phyloP scores from a whole-genome alignment of 2,113 vertebrate genomes.

The Dromas ardeola region DNA sequence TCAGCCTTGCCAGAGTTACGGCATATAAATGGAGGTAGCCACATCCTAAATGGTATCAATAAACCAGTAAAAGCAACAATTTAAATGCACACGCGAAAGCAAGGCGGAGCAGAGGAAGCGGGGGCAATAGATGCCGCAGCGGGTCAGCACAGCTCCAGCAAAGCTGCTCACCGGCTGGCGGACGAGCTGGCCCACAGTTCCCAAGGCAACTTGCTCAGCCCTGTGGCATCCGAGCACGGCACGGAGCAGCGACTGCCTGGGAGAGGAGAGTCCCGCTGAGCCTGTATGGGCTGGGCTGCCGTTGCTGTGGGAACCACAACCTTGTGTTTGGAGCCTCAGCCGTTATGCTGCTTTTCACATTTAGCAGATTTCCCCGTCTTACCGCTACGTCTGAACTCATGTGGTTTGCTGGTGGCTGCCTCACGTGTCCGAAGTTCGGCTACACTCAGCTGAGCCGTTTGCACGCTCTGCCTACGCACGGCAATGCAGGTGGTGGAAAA shows the following conservation, averaged over 20 bases:
- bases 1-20: neutral
- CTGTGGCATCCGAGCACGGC: neutral
- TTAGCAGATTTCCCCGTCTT: neutral
- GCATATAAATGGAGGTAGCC: neutral
- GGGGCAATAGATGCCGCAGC: neutral
- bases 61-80: neutral
- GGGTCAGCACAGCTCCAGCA: neutral
- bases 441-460: neutral
- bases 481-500: neutral
- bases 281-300: slow-evolving; percentile 16
- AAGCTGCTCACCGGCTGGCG: neutral
- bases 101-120: neutral
- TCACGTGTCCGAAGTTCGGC: neutral
- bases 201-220: slow-evolving; percentile 61
- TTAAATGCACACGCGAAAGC: neutral
- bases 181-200: slow-evolving; percentile 33
- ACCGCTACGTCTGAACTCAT: neutral
- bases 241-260: neutral
- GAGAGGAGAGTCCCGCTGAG: slow-evolving; percentile 22
- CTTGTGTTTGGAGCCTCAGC: neutral
- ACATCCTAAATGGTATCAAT: neutral
- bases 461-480: neutral
- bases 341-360: neutral
- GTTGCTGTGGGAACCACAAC: slow-evolving; percentile 70
- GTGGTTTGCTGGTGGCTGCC: neutral